Evolutionary conservation across 2,888 invertebrate species (phyloP).

Genomic region (Melieria omissa): DNA sequence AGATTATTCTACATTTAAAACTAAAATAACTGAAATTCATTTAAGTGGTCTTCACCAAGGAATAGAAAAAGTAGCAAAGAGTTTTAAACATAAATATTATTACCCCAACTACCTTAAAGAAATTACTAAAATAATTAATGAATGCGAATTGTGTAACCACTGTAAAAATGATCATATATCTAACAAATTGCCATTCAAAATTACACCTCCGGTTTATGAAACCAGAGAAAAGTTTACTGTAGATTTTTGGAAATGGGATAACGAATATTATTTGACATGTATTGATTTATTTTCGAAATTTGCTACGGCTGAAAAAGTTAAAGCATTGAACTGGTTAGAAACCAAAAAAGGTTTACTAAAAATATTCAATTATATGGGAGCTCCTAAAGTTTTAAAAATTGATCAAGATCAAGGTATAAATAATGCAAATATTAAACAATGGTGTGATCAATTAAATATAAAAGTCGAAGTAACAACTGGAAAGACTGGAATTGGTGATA

Average conservation of each 20-base stretch:
- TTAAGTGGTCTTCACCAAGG: conserved; percentile 28
- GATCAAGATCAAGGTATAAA: conserved; percentile 35
- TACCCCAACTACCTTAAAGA: no score
- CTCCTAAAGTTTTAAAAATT: conserved; percentile 29
- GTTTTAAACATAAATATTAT: no score
- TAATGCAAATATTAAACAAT: conserved; percentile 26
- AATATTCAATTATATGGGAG: conserved; percentile 32
- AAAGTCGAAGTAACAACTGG: conserved; percentile 35
- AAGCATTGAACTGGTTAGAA: conserved; percentile 32
- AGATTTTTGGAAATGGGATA: conserved; percentile 39
- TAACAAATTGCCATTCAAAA: conserved; percentile 30
- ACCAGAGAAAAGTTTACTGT: conserved; percentile 32
- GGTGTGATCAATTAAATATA: conserved; percentile 22
- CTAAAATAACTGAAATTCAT: conserved; percentile 27
- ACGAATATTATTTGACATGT: conserved; percentile 34
- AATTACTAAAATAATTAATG: no score
- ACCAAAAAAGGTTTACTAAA: conserved; percentile 29
- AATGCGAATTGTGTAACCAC: conserved; percentile 35
- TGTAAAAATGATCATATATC: conserved; percentile 35
- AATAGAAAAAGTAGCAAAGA: conserved; percentile 31
- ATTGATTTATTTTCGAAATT: conserved; percentile 38
- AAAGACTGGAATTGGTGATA: conserved; percentile 38
- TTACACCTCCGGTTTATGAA: conserved; percentile 30
- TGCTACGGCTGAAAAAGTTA: conserved; percentile 35
- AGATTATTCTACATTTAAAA: conserved; percentile 22